phyloP scores from a whole-genome alignment of 2,888 invertebrate genomes.

The Acleris cristana region DNA sequence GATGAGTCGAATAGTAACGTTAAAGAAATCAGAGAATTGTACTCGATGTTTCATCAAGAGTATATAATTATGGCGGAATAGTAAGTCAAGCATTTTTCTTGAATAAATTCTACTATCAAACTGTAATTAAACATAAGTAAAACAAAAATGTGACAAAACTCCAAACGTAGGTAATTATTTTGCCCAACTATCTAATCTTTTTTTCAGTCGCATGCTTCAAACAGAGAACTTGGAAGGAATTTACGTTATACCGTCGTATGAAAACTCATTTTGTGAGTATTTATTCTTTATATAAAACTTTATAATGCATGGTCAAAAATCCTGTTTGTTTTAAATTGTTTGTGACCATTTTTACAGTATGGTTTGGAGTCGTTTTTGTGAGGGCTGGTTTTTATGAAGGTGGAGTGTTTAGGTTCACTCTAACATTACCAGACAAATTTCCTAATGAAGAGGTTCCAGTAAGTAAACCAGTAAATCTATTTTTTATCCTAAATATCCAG shows the following conservation, averaged over 20 bases:
- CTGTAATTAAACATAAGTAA: neutral
- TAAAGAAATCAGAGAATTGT: constrained; percentile 87
- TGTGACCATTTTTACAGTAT: constrained; percentile 84
- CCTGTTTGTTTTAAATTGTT: too few relatives aligned
- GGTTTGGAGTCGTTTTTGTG: constrained; percentile 96
- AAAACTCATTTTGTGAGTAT: constrained; percentile 90
- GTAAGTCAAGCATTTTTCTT: constrained; percentile 84
- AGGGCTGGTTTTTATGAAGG: constrained; percentile 94
- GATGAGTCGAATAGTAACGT: constrained; percentile 60
- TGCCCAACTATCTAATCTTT: constrained; percentile 27
- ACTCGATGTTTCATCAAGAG: constrained; percentile 92
- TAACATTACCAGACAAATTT: constrained; percentile 93
- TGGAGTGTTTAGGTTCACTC: constrained; percentile 94
- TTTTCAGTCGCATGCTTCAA: constrained; percentile 91
- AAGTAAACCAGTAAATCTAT: constrained; percentile 64
- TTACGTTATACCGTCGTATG: constrained; percentile 96
- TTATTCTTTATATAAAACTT: neutral
- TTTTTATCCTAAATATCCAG: neutral
- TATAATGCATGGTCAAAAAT: too few relatives aligned
- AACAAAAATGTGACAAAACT: neutral
- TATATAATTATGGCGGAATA: constrained; percentile 96
- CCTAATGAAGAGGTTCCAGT: constrained; percentile 94
- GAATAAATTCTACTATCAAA: neutral
- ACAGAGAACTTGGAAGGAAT: constrained; percentile 94
- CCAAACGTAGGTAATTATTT: constrained; percentile 1